Evolutionary conservation across 2,888 invertebrate species (phyloP).

Genomic region (Schizaphis graminum): DNA sequence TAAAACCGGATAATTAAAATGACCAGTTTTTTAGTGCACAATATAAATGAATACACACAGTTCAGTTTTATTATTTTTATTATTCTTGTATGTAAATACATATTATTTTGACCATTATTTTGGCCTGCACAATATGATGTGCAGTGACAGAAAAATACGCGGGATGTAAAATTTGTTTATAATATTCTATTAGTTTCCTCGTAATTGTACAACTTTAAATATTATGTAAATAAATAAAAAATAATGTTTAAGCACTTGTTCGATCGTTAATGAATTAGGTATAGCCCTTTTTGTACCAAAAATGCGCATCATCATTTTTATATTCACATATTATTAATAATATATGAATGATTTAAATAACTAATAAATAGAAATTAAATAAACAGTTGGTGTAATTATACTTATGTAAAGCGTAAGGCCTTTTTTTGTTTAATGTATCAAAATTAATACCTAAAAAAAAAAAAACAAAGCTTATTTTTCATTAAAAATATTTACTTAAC

Average conservation of each 20-base stretch:
- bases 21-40: neutral
- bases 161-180: neutral
- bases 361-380: neutral
- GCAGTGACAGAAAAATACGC: neutral
- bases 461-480: neutral
- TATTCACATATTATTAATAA: neutral
- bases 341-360: neutral
- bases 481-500: neutral
- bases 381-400: too few relatives aligned
- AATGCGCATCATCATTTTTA: neutral
- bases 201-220: neutral
- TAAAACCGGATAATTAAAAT: neutral
- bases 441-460: neutral
- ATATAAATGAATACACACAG: neutral
- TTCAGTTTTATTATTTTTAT: neutral
- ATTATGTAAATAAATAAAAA: neutral
- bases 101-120: constrained; percentile 2
- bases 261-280: neutral
- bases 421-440: neutral
- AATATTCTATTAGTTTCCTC: neutral
- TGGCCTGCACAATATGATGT: neutral
- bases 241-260: neutral
- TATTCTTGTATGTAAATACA: neutral
- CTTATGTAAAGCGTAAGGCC: neutral
- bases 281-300: neutral